A percentile compares a stretch with the other conserved stretches of the same genome.
Evolutionary conservation across 2,113 vertebrate genomes (phyloP).

Genomic region (Ahaetulla prasina): DNA sequence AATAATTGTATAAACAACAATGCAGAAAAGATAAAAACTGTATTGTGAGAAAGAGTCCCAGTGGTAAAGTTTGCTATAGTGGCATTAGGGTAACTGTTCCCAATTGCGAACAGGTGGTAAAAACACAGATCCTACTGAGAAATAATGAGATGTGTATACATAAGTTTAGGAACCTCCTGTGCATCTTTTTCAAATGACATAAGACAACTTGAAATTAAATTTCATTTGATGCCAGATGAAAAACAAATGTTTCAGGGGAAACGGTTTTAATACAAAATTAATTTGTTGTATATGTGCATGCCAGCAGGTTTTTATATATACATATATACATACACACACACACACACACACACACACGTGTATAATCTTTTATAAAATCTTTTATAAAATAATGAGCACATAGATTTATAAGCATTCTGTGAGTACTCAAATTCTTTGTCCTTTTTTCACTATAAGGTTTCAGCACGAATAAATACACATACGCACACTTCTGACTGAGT

Average conservation of each 20-base stretch:
- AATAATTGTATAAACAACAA: conserved; percentile 44
- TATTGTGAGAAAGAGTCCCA: conserved; percentile 60
- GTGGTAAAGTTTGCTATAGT: conserved; percentile 59
- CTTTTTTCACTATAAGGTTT: not conserved
- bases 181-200: conserved; percentile 73
- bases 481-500: not conserved
- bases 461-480: not conserved
- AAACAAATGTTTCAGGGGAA: conserved; percentile 72
- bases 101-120: conserved; percentile 70
- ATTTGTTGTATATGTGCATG: conserved; percentile 67
- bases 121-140: conserved; percentile 70
- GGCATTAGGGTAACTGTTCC: conserved; percentile 59
- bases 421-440: conserved; percentile 13
- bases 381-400: conserved; percentile 56
- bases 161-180: conserved; percentile 70
- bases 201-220: conserved; percentile 76
- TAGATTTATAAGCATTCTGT: conserved; percentile 38
- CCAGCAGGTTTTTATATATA: conserved; percentile 52
- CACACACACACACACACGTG: no score
- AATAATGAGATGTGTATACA: conserved; percentile 76
- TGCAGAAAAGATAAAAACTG: conserved; percentile 57
- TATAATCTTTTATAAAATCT: conserved; percentile 19
- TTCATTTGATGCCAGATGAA: conserved; percentile 74
- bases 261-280: conserved; percentile 74
- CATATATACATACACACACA: no score